Evolutionary conservation across 1,140 invertebrate genomes (phyloP).

Genomic region (Meteorus sp.): DNA sequence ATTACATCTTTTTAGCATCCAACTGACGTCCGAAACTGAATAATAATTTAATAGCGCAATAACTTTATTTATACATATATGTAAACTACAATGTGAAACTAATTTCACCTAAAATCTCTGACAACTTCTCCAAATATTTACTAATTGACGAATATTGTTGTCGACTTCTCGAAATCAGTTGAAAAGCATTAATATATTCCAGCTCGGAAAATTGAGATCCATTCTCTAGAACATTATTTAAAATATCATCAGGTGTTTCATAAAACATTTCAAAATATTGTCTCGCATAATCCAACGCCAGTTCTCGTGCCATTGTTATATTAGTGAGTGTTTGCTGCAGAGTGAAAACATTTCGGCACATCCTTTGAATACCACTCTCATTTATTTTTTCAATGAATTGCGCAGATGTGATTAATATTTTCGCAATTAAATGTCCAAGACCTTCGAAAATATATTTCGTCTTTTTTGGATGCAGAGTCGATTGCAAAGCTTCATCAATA

Average conservation of each 20-base stretch:
- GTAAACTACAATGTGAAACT: slow-evolving; percentile 63
- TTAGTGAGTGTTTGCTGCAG: slow-evolving; percentile 84
- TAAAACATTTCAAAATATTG: slow-evolving; percentile 89
- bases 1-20: too few relatives aligned
- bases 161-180: slow-evolving; percentile 68
- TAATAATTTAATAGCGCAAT: not conserved
- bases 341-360: slow-evolving; percentile 85
- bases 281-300: slow-evolving; percentile 84
- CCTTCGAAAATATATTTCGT: slow-evolving; percentile 95
- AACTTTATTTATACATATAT: not conserved
- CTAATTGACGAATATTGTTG: slow-evolving; percentile 57
- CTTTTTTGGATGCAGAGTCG: slow-evolving; percentile 74
- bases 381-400: slow-evolving; percentile 80
- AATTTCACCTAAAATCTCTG: slow-evolving; percentile 69
- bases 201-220: slow-evolving; percentile 82
- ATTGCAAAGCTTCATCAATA: slow-evolving; percentile 78
- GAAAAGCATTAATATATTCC: slow-evolving; percentile 84
- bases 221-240: slow-evolving; percentile 77
- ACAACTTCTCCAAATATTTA: slow-evolving; percentile 64
- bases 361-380: slow-evolving; percentile 77
- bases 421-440: slow-evolving; percentile 82
- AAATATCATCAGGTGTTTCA: slow-evolving; percentile 82
- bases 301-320: slow-evolving; percentile 80
- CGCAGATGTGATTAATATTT: slow-evolving; percentile 81
- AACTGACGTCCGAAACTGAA: too few relatives aligned